phyloP scores from a whole-genome alignment of 2,113 vertebrate genomes.

The Misgurnus anguillicaudatus region DNA sequence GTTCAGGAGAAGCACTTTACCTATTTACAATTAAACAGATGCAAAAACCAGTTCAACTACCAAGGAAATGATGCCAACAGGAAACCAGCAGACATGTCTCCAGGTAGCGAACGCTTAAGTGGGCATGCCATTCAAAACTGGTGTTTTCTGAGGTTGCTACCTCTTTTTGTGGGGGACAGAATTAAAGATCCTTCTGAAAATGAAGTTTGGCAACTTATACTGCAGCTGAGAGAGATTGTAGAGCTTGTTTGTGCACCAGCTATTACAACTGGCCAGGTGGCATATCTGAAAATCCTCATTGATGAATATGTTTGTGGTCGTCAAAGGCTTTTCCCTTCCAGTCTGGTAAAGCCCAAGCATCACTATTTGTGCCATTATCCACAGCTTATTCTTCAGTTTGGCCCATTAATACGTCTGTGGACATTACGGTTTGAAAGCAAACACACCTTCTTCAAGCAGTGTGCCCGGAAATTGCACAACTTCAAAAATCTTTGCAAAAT shows the following conservation, averaged over 20 bases:
- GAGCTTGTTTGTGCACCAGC: slow-evolving; percentile 2
- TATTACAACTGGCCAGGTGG: not conserved
- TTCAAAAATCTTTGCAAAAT: not conserved
- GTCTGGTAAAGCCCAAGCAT: slow-evolving; percentile 15
- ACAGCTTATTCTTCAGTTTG: not conserved
- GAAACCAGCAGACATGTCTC: slow-evolving; percentile 17
- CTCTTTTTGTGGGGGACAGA: not conserved
- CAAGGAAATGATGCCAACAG: slow-evolving; percentile 15
- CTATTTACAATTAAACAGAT: slow-evolving; percentile 9
- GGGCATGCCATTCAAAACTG: no score
- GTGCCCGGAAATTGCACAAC: not conserved
- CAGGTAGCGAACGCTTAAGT: not conserved
- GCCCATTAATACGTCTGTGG: not conserved
- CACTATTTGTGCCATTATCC: slow-evolving; percentile 19
- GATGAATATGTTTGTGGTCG: slow-evolving; percentile 12
- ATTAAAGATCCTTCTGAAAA: slow-evolving; percentile 14
- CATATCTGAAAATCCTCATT: slow-evolving; percentile 5
- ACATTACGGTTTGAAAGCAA: not conserved
- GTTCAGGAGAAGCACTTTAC: slow-evolving; percentile 8
- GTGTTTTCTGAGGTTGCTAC: slow-evolving; percentile 20
- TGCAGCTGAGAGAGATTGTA: slow-evolving; percentile 18
- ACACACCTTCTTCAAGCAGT: not conserved
- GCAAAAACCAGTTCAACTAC: slow-evolving; percentile 4
- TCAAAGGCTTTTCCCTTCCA: not conserved
- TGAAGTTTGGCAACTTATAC: not conserved